phyloP scores from a whole-genome alignment of 2,113 vertebrate species.

The Narcine bancroftii region DNA sequence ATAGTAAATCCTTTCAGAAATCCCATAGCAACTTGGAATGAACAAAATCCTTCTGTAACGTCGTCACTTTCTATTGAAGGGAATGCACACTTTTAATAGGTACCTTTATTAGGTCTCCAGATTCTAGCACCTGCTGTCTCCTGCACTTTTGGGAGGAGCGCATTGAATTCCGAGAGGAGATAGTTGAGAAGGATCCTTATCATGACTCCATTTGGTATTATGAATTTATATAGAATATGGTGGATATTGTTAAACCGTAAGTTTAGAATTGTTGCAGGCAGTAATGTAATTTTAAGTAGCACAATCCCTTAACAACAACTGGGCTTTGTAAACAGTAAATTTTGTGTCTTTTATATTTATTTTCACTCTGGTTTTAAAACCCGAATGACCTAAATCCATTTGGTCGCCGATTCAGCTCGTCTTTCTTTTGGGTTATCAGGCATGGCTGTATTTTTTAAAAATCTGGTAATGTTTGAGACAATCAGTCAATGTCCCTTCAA shows the following conservation, averaged over 20 bases:
- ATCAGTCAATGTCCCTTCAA: not conserved
- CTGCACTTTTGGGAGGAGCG: too few relatives aligned
- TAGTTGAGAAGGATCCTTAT: too few relatives aligned
- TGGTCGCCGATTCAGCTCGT: not conserved
- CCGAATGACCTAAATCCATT: not conserved
- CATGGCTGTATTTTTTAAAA: not conserved
- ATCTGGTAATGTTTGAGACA: conserved; percentile 11
- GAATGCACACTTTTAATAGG: too few relatives aligned
- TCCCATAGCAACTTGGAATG: too few relatives aligned
- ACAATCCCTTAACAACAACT: not conserved
- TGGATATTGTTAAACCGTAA: not conserved
- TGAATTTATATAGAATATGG: not conserved
- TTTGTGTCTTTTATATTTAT: not conserved
- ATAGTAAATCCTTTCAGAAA: too few relatives aligned
- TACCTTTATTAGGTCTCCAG: too few relatives aligned
- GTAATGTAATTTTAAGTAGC: not conserved
- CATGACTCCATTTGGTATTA: not conserved
- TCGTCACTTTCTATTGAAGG: too few relatives aligned
- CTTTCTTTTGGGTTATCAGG: not conserved
- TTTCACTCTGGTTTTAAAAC: not conserved
- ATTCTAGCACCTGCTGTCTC: too few relatives aligned
- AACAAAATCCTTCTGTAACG: too few relatives aligned
- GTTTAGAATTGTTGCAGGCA: not conserved
- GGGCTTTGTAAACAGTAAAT: not conserved
- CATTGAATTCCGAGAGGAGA: too few relatives aligned